Evolutionary conservation across 2,113 vertebrate species (phyloP).

Genomic region (Alectura lathami): DNA sequence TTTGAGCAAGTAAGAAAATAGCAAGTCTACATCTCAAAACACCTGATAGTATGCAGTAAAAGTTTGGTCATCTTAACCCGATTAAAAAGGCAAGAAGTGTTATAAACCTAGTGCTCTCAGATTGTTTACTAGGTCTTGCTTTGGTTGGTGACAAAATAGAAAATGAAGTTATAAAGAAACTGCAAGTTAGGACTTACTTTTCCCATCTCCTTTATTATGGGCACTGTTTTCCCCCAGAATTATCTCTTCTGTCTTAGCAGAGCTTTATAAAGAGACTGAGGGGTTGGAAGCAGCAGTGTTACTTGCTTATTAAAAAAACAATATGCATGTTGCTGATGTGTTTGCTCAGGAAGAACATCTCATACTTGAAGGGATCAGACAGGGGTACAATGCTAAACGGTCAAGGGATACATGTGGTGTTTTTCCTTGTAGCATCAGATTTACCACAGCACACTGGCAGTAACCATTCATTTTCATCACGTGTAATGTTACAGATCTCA

Average conservation of each 20-base stretch:
- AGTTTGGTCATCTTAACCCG: neutral
- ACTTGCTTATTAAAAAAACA: neutral
- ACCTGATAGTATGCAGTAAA: neutral
- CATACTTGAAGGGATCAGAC: neutral
- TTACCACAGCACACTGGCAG: neutral
- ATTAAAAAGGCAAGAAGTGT: neutral
- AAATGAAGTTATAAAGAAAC: neutral
- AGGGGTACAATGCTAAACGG: neutral
- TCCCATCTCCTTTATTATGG: neutral
- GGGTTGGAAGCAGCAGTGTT: neutral
- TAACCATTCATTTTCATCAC: slow-evolving; percentile 4
- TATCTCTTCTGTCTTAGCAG: neutral
- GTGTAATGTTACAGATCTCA: slow-evolving; percentile 15
- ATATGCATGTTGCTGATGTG: neutral
- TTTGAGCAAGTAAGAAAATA: neutral
- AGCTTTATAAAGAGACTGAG: neutral
- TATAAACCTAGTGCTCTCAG: no score
- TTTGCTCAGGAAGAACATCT: neutral
- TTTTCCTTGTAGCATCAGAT: neutral
- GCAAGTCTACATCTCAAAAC: neutral
- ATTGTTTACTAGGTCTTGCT: neutral
- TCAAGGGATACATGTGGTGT: neutral
- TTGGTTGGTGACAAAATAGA: neutral
- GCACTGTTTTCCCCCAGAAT: neutral
- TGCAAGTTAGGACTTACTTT: neutral